Base-by-base conservation (phyloP, 2,113 vertebrate species). In the Gopherus flavomarginatus region DNA sequence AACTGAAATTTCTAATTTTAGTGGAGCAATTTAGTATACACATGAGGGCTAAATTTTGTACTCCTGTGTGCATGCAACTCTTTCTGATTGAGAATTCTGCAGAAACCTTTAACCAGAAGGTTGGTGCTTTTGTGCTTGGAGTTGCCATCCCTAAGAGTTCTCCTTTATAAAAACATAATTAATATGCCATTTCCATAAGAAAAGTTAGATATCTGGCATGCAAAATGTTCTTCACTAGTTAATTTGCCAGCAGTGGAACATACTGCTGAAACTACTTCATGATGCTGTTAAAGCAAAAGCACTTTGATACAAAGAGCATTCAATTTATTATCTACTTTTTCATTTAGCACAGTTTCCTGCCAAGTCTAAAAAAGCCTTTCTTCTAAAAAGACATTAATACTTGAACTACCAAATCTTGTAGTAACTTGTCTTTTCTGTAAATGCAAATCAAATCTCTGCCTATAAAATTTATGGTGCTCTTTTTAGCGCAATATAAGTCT, bases 271-370 rank as follows among this genome's bases (percentile, higher is more conserved):
- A 88, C 29, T 90, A 49, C 69, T 95, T 86, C 49, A 89, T 84
- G 78, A 69, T 92, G 92, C 90, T 95, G 93, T 92, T 83, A 94
- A 95, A 95, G 92, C 53, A 85, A 92, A 94, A 95, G 42, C 79
- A 69, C 49, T 96, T 91, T 24, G 29, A 75, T 90, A 31, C 85
- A 91, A 97, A 87, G 78, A 92, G 42, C 11, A 42, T 88, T 22
- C 7, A 14, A 50, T 89, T 95, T 97, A 91, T 65, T 7, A 85
- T 87, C 86, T 85, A 29, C 52, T 86, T 94, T 93, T 94, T 89
- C 56, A 91, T 94, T 95, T 91, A 85, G 62, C 75, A 85, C 57
- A 19, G 83, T 86, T 65, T 92, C 47, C 56, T 95, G 92, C 81
- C 78, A 93, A 83, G 5, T 88, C 17, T 16, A 35, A 56, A 92